Evolutionary conservation across 2,113 vertebrate genomes (phyloP), one percentile per base, ranked within the genome.

Genomic region (Pseudopodoces humilis): DNA sequence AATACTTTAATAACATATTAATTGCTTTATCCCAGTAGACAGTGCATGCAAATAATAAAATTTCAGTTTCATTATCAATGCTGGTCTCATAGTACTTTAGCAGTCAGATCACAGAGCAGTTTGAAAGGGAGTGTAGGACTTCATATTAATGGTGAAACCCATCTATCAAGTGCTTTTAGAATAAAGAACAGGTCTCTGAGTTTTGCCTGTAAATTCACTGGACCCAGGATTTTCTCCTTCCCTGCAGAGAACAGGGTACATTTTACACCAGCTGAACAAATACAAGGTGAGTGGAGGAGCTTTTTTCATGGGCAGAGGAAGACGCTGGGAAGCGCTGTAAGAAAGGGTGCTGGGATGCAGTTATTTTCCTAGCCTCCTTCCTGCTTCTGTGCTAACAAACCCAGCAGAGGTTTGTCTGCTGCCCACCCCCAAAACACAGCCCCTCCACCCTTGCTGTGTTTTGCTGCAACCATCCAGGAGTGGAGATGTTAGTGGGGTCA

Each of bases 1-100:
- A 94, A 94, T 3, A 25, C 41, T 92, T 97, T 94, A 71, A 95
- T 97, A 83, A 97, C 90, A 95, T 71, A 82, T 33, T 2, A 94
- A 95, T 90, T 78, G 87, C 30, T 81, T 77, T 88, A 94, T 75
- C 87, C 74, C 56, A 81, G 64, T 72, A 59, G 53, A 64, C 59
- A 91, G 11, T 81, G 60, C 86, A 22, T 82, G 95, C 94, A 94
- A 95, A 95, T 70, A 91, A 56, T 91, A 94, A 92, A 76, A 69
- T 96, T 96, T 96, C 86, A 67, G 67, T 77, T 93, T 64, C 62
- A 67, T 60, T 62, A 49, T 64, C 77, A 96, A 94, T 82, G 31
- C 63, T 92, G 49, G 10, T 81, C 85, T 95, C 37, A 27, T 84
- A 90, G 92, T 95, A 96, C 92, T 92, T 94, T 44, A 95, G 56